Conservation (phyloP, 2,113 vertebrate species). For the Microtus ochrogaster region DNA sequence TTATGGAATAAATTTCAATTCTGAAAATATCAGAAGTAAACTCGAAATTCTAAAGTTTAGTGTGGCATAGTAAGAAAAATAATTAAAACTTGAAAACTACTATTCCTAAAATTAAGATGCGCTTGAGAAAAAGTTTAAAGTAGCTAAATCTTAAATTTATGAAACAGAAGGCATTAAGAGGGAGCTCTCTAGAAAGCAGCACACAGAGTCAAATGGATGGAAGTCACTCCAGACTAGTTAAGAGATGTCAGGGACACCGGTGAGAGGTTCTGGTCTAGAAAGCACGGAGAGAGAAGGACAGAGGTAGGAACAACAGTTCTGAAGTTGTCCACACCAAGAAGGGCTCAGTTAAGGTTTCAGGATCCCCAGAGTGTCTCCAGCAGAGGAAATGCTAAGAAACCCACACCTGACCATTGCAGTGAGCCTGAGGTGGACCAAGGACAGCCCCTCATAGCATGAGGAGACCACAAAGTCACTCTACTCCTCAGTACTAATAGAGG, state of each 20-base stretch:
- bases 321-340: constrained; percentile 42
- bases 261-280: neutral
- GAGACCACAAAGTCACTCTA: constrained; percentile 25
- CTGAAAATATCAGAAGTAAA: constrained; percentile 25
- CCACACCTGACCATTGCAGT: neutral
- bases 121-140: neutral
- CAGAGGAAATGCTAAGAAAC: neutral
- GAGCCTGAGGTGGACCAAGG: neutral
- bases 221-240: neutral
- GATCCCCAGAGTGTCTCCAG: neutral
- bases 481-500: neutral
- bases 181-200: neutral
- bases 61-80: neutral
- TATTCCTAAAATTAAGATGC: constrained; percentile 11
- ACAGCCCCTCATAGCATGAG: neutral
- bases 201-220: neutral
- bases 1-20: neutral
- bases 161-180: neutral
- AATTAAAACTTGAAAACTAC: neutral
- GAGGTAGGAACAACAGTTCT: neutral
- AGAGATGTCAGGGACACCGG: neutral
- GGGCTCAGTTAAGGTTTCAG: neutral
- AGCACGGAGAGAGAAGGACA: neutral
- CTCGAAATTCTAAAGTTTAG: constrained; percentile 5
- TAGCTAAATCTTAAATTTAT: constrained; percentile 26